Evolutionary conservation across 2,797 vertebrate genomes (phyloP).

Genomic region (Phrynocephalus guinanensis): DNA sequence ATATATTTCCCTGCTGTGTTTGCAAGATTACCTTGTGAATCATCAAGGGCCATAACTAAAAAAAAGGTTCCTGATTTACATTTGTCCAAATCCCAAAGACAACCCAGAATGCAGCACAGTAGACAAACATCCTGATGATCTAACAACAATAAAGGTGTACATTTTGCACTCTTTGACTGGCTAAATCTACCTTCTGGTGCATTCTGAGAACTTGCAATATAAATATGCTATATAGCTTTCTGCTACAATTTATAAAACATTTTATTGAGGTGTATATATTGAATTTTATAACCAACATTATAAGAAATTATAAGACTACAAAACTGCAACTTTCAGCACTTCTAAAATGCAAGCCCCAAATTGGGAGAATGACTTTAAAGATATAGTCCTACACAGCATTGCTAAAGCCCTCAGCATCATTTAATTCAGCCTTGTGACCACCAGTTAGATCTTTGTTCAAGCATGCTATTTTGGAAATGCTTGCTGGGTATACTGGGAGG

Average conservation of each 20-base stretch:
- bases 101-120: constrained; percentile 71
- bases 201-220: constrained; percentile 48
- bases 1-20: constrained; percentile 77
- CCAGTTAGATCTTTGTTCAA: no score
- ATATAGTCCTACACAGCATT: neutral
- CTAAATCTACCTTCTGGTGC: constrained; percentile 54
- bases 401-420: accelerated
- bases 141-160: constrained; percentile 59
- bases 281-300: constrained; percentile 42
- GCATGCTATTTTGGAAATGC: neutral
- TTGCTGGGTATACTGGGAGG: no score
- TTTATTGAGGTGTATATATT: constrained; percentile 58
- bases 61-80: constrained; percentile 79
- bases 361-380: constrained; percentile 33
- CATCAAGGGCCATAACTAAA: constrained; percentile 71
- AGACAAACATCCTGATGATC: constrained; percentile 71
- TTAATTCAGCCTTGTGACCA: neutral
- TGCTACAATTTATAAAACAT: constrained; percentile 39
- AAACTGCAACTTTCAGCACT: constrained; percentile 34
- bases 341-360: constrained; percentile 13
- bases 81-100: constrained; percentile 73
- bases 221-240: constrained; percentile 50
- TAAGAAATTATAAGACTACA: constrained; percentile 23
- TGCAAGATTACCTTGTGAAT: constrained; percentile 81
- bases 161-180: constrained; percentile 45